Evolutionary conservation across 1,140 invertebrate genomes (phyloP), one percentile per base, ranked within the genome.

Genomic region (Rhynchophorus ferrugineus): DNA sequence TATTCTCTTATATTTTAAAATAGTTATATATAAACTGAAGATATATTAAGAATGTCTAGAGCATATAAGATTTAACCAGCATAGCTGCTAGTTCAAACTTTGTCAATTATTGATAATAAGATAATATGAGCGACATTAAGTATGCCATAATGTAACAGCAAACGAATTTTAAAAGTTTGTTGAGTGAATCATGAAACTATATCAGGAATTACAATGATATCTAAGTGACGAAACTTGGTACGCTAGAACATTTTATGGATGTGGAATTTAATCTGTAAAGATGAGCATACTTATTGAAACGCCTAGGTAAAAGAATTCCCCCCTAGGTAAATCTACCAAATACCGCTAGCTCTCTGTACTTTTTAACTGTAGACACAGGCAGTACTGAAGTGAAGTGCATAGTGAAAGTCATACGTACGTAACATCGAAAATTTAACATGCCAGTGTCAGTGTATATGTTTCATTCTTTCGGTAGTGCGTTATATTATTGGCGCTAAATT

Each of bases 361-460:
- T 33, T 36, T 49, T 49, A 41, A 41, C 48, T 41, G 16, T 42
- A 18, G 18, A 21, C 13, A 20, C 34, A 43, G 48, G 36, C 38
- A 49, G 48, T 49, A 49, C 48, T 34, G n/a, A 42, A 48, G 46
- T 41, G 46, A 39, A 48, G 37, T 49, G 48, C 48, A 41, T 49
- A 49, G 48, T 49, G 48, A 49, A 49, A 49, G 48, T 49, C 16
- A 20, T 36, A 36, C 22, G 6, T n/a, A 13, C 13, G 45, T 36
- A 20, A 29, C 24, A 11, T 29, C 24, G n/a, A 29, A 36, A 36
- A 36, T 11, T 37, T 37, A n/a, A 34, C 35, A 47, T 47, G 34
- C 11, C 35, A 37, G 19, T 47, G 45, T 35, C 35, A 37, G 33
- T 37, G 45, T 47, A 47, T n/a, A 35, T 47, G 33, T n/a, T 13